Evolutionary conservation across 53 echinoderm and acorn worm species (phyloP).

Genomic region (Patiria pectinifera): DNA sequence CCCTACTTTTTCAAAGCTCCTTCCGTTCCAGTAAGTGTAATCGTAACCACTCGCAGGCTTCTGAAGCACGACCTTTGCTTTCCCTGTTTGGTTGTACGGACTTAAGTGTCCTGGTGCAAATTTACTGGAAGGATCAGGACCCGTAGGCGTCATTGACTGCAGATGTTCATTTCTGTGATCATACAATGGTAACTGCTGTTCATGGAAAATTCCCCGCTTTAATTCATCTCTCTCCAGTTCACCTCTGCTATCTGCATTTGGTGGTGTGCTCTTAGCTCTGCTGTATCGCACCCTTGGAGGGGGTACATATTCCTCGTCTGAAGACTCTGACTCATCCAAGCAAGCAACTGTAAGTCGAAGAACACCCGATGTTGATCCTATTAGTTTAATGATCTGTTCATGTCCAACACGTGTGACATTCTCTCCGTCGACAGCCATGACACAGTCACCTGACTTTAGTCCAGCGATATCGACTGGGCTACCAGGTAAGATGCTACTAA

Average conservation of each 20-base stretch:
- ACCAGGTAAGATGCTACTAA: slow-evolving; percentile 90
- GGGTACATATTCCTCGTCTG: slow-evolving; percentile 85
- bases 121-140: slow-evolving; percentile 56
- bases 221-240: slow-evolving; percentile 82
- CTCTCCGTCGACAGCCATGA: slow-evolving; percentile 96
- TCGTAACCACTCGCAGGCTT: slow-evolving; percentile 67
- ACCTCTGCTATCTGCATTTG: slow-evolving; percentile 60
- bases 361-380: slow-evolving; percentile 86
- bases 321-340: slow-evolving; percentile 69
- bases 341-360: slow-evolving; percentile 94
- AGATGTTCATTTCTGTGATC: slow-evolving; percentile 42
- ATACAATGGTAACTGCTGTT: slow-evolving; percentile 61
- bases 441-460: slow-evolving; percentile 86
- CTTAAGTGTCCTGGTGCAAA: slow-evolving; percentile 98
- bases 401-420: slow-evolving; percentile 90
- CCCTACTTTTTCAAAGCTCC: slow-evolving; percentile 58
- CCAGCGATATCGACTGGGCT: slow-evolving; percentile 93
- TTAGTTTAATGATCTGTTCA: slow-evolving; percentile 95
- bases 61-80: slow-evolving; percentile 59
- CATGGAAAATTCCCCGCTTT: slow-evolving; percentile 68
- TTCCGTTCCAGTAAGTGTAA: slow-evolving; percentile 78
- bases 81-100: slow-evolving; percentile 83
- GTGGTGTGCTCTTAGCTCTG: slow-evolving; percentile 80
- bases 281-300: slow-evolving; percentile 73
- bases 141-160: not conserved